Conservation (phyloP, 2,113 vertebrate species). For the Bos taurus region DNA sequence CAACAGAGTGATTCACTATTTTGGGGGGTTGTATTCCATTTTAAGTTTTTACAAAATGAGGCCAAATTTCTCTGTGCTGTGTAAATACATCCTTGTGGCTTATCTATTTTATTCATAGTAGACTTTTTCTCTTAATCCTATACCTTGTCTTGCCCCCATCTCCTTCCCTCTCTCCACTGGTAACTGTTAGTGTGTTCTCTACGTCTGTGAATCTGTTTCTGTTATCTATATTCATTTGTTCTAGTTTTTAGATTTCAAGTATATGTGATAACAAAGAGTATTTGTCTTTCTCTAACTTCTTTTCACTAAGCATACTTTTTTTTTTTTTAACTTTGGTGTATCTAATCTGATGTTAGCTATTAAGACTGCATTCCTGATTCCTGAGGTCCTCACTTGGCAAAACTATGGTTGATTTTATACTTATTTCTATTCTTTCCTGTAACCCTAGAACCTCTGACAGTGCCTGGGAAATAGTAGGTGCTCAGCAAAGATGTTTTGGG, state of each 20-base stretch:
- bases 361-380: background rate
- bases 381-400: background rate
- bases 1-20: background rate
- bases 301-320: background rate
- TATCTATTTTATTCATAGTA: background rate
- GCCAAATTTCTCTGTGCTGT: background rate
- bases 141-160: background rate
- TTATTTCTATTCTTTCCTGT: background rate
- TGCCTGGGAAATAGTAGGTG: background rate
- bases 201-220: background rate
- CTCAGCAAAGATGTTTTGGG: background rate
- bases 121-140: background rate
- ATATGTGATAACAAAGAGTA: background rate
- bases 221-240: background rate
- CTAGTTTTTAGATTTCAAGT: background rate
- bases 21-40: background rate
- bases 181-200: background rate
- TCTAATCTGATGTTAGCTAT: background rate
- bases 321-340: background rate
- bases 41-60: background rate
- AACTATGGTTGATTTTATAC: background rate
- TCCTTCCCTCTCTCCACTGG: too few relatives aligned
- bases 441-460: background rate
- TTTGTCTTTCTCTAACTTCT: background rate
- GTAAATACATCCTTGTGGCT: background rate